phyloP scores from a whole-genome alignment of 2,888 invertebrate genomes.

The Cetonia aurata region DNA sequence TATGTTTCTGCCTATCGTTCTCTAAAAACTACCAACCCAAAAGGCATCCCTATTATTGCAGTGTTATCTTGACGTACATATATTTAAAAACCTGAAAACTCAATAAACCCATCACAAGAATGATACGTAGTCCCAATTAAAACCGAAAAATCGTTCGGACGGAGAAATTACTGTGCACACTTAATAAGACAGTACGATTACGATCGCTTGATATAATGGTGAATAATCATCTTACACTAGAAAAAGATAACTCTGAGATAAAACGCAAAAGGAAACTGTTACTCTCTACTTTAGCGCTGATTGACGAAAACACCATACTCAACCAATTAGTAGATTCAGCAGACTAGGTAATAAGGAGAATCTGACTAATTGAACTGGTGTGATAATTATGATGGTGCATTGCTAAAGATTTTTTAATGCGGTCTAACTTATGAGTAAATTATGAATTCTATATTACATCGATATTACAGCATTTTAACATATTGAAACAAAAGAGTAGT shows the following conservation, averaged over 20 bases:
- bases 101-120: conserved; percentile 14
- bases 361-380: neutral
- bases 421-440: too few relatives aligned
- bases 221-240: conserved; percentile 21
- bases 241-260: conserved; percentile 20
- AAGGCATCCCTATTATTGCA: conserved; percentile 5
- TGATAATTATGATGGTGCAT: neutral
- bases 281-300: conserved; percentile 12
- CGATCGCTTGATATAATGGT: conserved; percentile 12
- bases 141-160: conserved; percentile 21
- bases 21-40: neutral
- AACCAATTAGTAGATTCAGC: neutral
- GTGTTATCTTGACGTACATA: neutral
- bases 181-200: conserved; percentile 23
- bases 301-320: neutral
- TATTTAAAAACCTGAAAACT: conserved; percentile 23
- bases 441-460: too few relatives aligned
- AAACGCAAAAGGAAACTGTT: conserved; percentile 2
- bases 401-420: neutral
- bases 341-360: neutral
- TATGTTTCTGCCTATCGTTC: too few relatives aligned
- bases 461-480: too few relatives aligned
- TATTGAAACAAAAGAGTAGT: too few relatives aligned
- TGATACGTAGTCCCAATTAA: conserved; percentile 17
- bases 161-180: conserved; percentile 16